These are phyloP conservation scores for Acanthaster planci DNA, from an alignment of 35 echinoderm and acorn worm species.

Conservation along the genomic window DNA sequence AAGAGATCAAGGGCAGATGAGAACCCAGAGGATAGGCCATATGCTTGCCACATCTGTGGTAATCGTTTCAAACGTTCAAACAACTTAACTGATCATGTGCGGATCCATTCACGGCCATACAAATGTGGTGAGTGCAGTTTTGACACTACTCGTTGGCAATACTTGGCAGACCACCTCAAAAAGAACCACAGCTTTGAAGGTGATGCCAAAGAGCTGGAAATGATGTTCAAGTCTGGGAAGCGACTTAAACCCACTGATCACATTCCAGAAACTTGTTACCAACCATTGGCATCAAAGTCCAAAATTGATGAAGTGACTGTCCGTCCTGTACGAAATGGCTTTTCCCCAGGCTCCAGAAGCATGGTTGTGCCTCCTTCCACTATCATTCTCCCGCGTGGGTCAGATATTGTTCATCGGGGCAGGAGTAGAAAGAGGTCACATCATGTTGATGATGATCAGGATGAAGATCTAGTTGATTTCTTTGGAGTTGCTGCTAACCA, in stretches of 20 bases:
- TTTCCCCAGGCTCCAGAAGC: constrained; percentile 22
- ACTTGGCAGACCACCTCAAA: constrained; percentile 82
- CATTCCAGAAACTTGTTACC: constrained; percentile 73
- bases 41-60: constrained; percentile 91
- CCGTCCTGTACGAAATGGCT: constrained; percentile 20
- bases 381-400: not conserved
- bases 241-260: constrained; percentile 89
- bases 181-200: constrained; percentile 84
- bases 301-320: not conserved
- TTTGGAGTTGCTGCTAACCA: constrained; percentile 36
- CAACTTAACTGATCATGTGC: constrained; percentile 90
- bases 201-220: constrained; percentile 88
- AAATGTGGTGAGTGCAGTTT: constrained; percentile 90
- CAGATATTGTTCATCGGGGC: not conserved
- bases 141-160: constrained; percentile 94
- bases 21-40: constrained; percentile 71
- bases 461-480: constrained; percentile 81
- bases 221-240: constrained; percentile 90
- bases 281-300: constrained; percentile 39
- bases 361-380: constrained; percentile 10
- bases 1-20: constrained; percentile 27
- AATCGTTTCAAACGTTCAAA: constrained; percentile 95
- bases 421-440: not conserved
- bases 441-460: constrained; percentile 28
- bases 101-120: constrained; percentile 89